A percentile compares a stretch with the other conserved stretches of the same genome.
These are phyloP conservation scores for Pelvicachromis taeniatus DNA, from an alignment of 2,113 vertebrate genomes.

Conservation along the genomic window DNA sequence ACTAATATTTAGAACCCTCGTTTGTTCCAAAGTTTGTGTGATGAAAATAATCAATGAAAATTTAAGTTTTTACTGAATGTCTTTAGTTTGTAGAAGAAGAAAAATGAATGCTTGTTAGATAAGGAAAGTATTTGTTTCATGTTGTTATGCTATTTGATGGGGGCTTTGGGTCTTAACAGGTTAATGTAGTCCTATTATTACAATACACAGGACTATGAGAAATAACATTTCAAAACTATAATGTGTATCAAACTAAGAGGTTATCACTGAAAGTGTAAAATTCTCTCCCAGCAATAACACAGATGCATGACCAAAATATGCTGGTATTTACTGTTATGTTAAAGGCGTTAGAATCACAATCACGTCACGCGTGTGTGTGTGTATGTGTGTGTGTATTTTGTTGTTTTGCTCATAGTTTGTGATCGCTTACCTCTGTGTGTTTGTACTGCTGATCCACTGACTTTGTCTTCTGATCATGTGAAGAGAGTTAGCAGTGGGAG, in stretches of 20 bases:
- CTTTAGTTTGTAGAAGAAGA: not conserved
- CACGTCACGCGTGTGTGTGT: not conserved
- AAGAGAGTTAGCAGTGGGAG: not conserved
- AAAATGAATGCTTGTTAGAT: not conserved
- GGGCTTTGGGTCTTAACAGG: too few relatives aligned
- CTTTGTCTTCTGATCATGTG: not conserved
- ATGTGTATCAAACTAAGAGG: not conserved
- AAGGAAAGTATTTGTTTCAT: not conserved
- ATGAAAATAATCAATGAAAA: not conserved
- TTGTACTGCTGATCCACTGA: not conserved
- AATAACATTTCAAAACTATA: not conserved
- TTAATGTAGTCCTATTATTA: too few relatives aligned
- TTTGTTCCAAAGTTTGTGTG: not conserved
- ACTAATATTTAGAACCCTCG: not conserved
- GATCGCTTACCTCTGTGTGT: not conserved
- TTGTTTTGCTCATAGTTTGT: not conserved
- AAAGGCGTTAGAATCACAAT: not conserved
- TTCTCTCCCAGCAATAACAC: not conserved
- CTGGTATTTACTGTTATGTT: not conserved
- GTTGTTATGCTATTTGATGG: not conserved
- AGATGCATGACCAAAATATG: not conserved
- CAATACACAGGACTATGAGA: not conserved
- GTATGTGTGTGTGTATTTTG: not conserved
- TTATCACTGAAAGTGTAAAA: not conserved
- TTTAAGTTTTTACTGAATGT: not conserved